Base-by-base conservation (phyloP, 2,113 vertebrate genomes). In the Burhinus bistriatus region DNA sequence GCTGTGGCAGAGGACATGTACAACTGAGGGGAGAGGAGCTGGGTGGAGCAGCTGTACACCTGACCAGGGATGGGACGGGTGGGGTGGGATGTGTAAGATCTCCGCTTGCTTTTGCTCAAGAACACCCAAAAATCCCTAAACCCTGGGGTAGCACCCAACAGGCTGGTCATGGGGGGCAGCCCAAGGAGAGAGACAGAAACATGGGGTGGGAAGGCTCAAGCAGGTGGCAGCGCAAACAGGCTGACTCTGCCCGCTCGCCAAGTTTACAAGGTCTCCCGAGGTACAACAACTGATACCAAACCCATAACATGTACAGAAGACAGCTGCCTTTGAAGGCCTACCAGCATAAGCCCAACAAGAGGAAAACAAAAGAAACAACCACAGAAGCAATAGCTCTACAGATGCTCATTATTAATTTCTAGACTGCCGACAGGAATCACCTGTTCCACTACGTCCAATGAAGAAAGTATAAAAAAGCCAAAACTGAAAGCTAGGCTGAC, bases 81-180 rank as follows among this genome's bases (percentile, higher is more conserved):
- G 12, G 18, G 18, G 40, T 40, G 40, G 40, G 40, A 40, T 40
- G 44, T 44, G 47, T 14, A 72, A 54, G n/a, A n/a, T 54, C 26
- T 49, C 59, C 44, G 29, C 62, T 75, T 69, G 27, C 26, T 87
- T 78, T 68, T 57, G 27, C 42, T 80, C 32, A 45, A 68, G 15
- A 87, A 21, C 45, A 83, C 14, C 6, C 45, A 3, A 55, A 59
- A 65, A 36, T 21, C 52, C 52, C 65, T 51, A 21, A 73, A 27
- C n/a, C 29, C 23, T 11, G 14, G 8, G 23, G 27, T 6, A 57
- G 88, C 1, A 1, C 21, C 27, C 55, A 65, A 45, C 54, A 54
- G 18, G 45, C 10, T 0, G 2, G 42, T 36, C 0, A 1, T 20
- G 22, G 9, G 40, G 22, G 19, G 32, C 58, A 83, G 72, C 14